A percentile compares a stretch with the other conserved stretches of the same genome.
Conservation (phyloP, 2,797 vertebrate genomes). For the Pangasius mekongensis region DNA sequence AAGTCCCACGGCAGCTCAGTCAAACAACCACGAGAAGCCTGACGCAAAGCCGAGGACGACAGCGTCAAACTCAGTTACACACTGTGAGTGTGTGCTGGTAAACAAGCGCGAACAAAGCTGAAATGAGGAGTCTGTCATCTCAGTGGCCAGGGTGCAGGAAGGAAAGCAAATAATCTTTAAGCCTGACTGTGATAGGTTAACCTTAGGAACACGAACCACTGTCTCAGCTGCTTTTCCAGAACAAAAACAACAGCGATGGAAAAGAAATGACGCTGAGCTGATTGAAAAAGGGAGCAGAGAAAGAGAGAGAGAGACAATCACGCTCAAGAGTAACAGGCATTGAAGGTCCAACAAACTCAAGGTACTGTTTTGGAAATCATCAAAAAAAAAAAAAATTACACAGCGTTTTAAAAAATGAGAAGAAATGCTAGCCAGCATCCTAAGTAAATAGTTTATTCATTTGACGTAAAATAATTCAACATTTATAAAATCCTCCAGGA, state of each 20-base stretch:
- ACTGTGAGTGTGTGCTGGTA: not conserved
- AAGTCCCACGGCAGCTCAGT: slow-evolving; percentile 36
- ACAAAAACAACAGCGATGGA: not conserved
- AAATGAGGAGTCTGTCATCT: not conserved
- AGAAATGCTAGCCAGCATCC: not conserved
- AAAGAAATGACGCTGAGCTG: not conserved
- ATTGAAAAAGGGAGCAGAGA: not conserved
- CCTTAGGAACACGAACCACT: slow-evolving; percentile 26
- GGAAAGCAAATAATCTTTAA: slow-evolving; percentile 5
- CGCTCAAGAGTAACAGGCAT: not conserved
- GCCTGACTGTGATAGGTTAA: slow-evolving; percentile 25
- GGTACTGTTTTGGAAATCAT: not conserved
- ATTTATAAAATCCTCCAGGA: not conserved
- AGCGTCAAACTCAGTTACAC: not conserved
- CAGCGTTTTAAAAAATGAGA: not conserved
- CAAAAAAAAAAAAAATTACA: not conserved
- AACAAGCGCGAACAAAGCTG: not conserved
- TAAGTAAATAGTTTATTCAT: not conserved
- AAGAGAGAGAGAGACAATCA: not conserved
- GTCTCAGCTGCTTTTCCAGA: slow-evolving; percentile 28
- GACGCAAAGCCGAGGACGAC: slow-evolving; percentile 4
- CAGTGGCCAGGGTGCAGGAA: slow-evolving; percentile 2
- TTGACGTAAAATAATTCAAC: not conserved
- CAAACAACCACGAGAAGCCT: slow-evolving; percentile 20
- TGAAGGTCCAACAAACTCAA: not conserved